Evolutionary conservation across 2,797 vertebrate genomes (phyloP), one percentile per base, ranked within the genome.

Genomic region (Cephalopachus bancanus): DNA sequence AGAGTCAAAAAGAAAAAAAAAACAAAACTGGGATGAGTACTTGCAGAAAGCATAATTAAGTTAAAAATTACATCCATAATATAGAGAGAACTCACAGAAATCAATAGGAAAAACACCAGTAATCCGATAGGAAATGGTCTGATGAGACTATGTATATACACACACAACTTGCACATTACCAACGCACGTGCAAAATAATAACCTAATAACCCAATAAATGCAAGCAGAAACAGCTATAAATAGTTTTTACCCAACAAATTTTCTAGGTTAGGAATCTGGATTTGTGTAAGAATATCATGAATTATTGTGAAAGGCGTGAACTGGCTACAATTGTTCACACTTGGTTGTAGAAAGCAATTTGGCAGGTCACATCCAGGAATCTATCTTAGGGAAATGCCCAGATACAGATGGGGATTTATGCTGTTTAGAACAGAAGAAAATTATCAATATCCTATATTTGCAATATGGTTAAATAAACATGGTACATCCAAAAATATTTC

Each of bases 1-100:
- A 75, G 9, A 60, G 78, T 81, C 59, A 84, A 84, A 87, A 80
- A 44, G 37, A 51, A 69, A 96, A 95, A 91, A 67, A 55, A 51
- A 59, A 51, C 49, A n/a, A 33, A 59, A 51, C 49, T 49, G 53
- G 79, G 62, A 24, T 55, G 19, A 94, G 75, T 79, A 78, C 30
- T 75, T 95, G 14, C 30, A 37, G 65, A 89, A 83, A 69, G 65
- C 44, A 15, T 22, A 89, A 33, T 20, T 53, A 75, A 71, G 69
- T 53, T 86, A 51, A 71, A 85, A 78, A 76, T 49, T 26, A 28
- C 69, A 51, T 33, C 19, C 12, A 75, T 76, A 69, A 69, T 28
- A 59, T 26, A 75, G 9, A 72, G 10, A 83, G 11, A 91, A 26
- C 11, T 37, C 19, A 81, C 60, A 28, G 14, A 89, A 80, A 81